Base-by-base conservation (phyloP, 64 coral and sea anemone species). In the Porites lutea region DNA sequence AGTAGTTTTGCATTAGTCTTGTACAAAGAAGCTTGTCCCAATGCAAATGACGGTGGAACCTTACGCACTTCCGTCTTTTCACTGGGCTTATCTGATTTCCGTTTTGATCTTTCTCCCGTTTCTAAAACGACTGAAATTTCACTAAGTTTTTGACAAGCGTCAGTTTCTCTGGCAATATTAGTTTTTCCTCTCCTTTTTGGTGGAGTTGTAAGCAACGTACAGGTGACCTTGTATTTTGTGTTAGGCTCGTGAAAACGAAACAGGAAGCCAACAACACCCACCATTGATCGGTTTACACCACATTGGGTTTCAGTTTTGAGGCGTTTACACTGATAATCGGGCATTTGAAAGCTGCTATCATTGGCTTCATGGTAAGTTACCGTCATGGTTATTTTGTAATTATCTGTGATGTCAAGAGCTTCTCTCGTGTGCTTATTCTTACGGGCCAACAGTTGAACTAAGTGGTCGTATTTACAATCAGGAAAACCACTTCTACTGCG, bases 401-500 rank as follows among this genome's bases (percentile, higher is more conserved):
- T 21, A 51, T 55, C 51, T 21, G 51, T n/a, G 50, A 78, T 57
- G 75, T 78, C 75, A 9, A 57, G 75, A 8, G 50, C 75, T 77
- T 77, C 74, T 53, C 15, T 52, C 14, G 49, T 23, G 48, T 78
- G 4, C 18, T 78, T 49, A 23, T 78, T 57, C 75, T 54, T 78
- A 19, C 75, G 57, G 52, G 55, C 52, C 75, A 78, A 55, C 19
- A 78, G 50, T 23, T 78, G 50, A 55, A 78, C n/a, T 2, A 55
- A 55, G 11, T 78, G 75, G 10, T 78, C 75, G 6, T 77, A 18
- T 54, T 77, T 19, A 22, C 75, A 21, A 54, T 77, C 75, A 8
- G 75, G 75, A 13, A 77, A 77, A 12, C 75, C 75, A 19, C 4
- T 77, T 54, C 75, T 77, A n/a, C 75, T 77, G 19, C 75, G 75